These are phyloP conservation scores for Mesoclemmys tuberculata DNA, from an alignment of 2,113 vertebrate genomes.

Conservation along the genomic window DNA sequence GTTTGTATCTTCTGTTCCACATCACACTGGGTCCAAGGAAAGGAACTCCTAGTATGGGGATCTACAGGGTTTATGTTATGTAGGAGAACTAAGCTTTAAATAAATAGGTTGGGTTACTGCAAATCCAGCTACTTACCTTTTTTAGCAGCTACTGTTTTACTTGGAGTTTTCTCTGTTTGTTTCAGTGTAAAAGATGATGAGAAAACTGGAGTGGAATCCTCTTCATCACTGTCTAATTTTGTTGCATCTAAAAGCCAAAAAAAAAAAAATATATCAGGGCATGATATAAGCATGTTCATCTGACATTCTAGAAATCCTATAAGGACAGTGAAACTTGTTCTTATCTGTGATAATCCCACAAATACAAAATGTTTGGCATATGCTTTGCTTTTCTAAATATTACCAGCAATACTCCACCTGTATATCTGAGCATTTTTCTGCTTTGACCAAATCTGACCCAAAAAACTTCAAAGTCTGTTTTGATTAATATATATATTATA, in stretches of 20 bases:
- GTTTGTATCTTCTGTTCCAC: not conserved
- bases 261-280: constrained; percentile 35
- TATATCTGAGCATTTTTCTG: not conserved
- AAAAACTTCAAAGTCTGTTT: not conserved
- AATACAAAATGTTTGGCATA: not conserved
- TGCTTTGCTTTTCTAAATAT: not conserved
- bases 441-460: not conserved
- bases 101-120: not conserved
- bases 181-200: constrained; percentile 90
- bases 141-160: constrained; percentile 85
- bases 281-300: not conserved
- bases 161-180: constrained; percentile 85
- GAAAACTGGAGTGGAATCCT: constrained; percentile 82
- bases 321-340: not conserved
- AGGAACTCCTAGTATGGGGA: not conserved
- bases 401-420: not conserved
- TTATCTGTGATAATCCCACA: not conserved
- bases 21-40: not conserved
- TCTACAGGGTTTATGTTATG: not conserved
- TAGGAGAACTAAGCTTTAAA: not conserved
- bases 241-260: constrained; percentile 81
- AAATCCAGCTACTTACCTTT: constrained; percentile 82
- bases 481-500: not conserved
- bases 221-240: constrained; percentile 93
- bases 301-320: not conserved